Evolutionary conservation across 2,797 vertebrate genomes (phyloP).

Genomic region (Hirundo rustica): DNA sequence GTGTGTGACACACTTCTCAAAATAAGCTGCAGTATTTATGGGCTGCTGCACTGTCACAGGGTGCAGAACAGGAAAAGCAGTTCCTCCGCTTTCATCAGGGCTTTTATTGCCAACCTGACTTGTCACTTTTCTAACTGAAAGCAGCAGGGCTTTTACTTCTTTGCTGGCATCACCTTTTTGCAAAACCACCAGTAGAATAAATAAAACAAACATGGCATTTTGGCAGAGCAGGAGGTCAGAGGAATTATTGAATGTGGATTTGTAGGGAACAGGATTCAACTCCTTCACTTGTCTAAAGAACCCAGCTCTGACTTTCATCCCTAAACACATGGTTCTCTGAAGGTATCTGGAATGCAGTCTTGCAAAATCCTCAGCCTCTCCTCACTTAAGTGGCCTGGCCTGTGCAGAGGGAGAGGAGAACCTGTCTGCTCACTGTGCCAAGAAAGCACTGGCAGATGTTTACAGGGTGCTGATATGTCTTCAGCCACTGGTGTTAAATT

Average conservation of each 20-base stretch:
- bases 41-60: neutral
- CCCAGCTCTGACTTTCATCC: neutral
- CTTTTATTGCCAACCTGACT: neutral
- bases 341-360: neutral
- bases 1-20: slow-evolving; percentile 30
- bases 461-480: neutral
- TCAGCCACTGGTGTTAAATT: neutral
- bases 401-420: neutral
- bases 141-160: neutral
- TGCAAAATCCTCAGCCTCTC: neutral
- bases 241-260: neutral
- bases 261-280: neutral
- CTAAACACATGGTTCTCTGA: neutral
- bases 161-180: neutral
- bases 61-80: neutral
- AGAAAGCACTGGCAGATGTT: neutral
- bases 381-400: neutral
- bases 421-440: neutral
- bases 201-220: neutral
- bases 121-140: neutral
- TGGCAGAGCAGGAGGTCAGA: neutral
- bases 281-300: neutral
- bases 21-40: slow-evolving; percentile 12
- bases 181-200: neutral
- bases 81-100: neutral